These are phyloP conservation scores for Cephus cinctus DNA, from an alignment of 1,140 invertebrate species.

Conservation along the genomic window DNA sequence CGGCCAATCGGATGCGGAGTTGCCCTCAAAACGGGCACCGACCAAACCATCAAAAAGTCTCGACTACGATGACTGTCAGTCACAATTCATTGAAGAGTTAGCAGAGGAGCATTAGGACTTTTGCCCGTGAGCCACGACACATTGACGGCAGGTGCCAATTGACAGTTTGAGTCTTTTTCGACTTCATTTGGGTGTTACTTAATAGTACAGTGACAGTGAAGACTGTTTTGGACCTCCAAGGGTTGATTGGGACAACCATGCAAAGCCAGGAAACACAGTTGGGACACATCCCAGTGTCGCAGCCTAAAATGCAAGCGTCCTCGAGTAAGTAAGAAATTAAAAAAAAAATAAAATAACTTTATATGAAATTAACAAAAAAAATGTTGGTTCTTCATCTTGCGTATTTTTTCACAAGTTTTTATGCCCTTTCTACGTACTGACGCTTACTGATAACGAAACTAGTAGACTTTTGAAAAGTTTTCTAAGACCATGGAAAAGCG, in stretches of 20 bases:
- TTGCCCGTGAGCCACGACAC: background rate
- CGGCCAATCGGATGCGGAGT: slow-evolving; percentile 29
- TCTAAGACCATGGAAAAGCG: too few relatives aligned
- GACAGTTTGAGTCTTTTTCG: background rate
- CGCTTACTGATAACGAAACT: too few relatives aligned
- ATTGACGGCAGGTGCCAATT: background rate
- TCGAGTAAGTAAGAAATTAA: slow-evolving; percentile 52
- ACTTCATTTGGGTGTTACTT: slow-evolving; percentile 3
- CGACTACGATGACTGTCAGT: slow-evolving; percentile 36
- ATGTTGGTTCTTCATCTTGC: too few relatives aligned
- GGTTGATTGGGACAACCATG: slow-evolving; percentile 19
- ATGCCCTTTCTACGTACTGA: too few relatives aligned
- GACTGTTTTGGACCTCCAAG: background rate
- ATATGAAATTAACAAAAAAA: too few relatives aligned
- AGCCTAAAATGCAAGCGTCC: slow-evolving; percentile 35
- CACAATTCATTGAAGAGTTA: slow-evolving; percentile 33
- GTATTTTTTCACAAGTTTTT: too few relatives aligned
- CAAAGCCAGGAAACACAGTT: slow-evolving; percentile 35
- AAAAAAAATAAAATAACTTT: too few relatives aligned
- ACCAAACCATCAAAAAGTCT: slow-evolving; percentile 38
- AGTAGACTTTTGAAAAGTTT: too few relatives aligned
- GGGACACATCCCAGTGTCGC: slow-evolving; percentile 25
- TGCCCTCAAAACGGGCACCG: slow-evolving; percentile 26
- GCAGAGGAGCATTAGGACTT: slow-evolving; percentile 6
- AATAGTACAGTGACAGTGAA: slow-evolving; percentile 5